Base-by-base conservation (phyloP, 2,888 invertebrate species). In the Mayetiola destructor region DNA sequence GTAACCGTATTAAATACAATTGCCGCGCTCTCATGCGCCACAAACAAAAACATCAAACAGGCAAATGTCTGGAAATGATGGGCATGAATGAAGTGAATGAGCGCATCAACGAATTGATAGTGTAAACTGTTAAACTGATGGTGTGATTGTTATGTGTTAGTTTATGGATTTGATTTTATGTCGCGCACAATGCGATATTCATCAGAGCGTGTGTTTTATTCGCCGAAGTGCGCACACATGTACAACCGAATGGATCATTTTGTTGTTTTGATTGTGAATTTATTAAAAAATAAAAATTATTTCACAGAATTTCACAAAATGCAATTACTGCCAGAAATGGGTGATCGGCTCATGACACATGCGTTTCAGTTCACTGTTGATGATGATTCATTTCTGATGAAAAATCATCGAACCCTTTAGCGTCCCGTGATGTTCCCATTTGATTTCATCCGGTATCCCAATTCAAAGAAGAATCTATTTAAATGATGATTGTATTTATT, bases 161-260 rank as follows among this genome's bases (percentile, higher is more conserved):
- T 23, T 9, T 23, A 42, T 42, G 42, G 23, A 42, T 42, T 23
- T 23, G 42, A n/a, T n/a, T n/a, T n/a, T n/a, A n/a, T n/a, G n/a
- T n/a, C n/a, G n/a, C n/a, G n/a, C n/a, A n/a, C 42, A 23, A 42
- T 42, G 23, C 23, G 23, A 42, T 42, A 23, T 42, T 42, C 42
- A 42, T 42, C 23, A 42, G 23, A 42, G 42, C 42, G 42, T 42
- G 23, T 42, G n/a, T n/a, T n/a, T n/a, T n/a, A 42, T 23, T 23
- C 42, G 42, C 42, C 21, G 21, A 23, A 21, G 21, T 42, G 42
- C 23, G 3, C 42, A 12, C 23, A n/a, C n/a, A n/a, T n/a, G n/a
- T n/a, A n/a, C n/a, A n/a, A n/a, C n/a, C n/a, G n/a, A n/a, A n/a
- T n/a, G n/a, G n/a, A n/a, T n/a, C n/a, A n/a, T n/a, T n/a, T n/a